Conservation (phyloP, 2,113 vertebrate genomes). For the Hemiprocne comata region DNA sequence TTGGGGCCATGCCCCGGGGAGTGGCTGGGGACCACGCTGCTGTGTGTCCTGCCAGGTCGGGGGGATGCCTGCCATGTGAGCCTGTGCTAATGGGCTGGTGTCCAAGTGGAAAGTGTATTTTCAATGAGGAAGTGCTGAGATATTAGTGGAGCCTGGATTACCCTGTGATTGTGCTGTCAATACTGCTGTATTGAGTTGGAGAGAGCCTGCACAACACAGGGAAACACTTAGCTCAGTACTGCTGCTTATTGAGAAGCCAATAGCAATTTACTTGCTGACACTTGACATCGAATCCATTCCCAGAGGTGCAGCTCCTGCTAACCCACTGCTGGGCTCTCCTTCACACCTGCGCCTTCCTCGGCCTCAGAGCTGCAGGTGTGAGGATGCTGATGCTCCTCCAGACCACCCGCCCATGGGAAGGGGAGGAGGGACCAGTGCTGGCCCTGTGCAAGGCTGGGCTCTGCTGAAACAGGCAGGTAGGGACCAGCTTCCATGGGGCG, state of each 20-base stretch:
- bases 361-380: not conserved
- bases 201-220: constrained; percentile 85
- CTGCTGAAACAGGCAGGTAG: not conserved
- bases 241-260: constrained; percentile 99
- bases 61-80: not conserved
- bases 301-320: constrained; percentile 69
- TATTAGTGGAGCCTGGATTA: constrained; percentile 85
- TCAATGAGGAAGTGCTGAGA: constrained; percentile 78
- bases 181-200: constrained; percentile 91
- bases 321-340: not conserved
- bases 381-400: accelerated
- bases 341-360: not conserved
- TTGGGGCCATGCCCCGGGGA: not conserved
- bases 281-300: constrained; percentile 80
- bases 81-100: constrained; percentile 67
- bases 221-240: constrained; percentile 86
- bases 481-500: accelerated
- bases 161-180: constrained; percentile 97
- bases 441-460: not conserved
- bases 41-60: not conserved
- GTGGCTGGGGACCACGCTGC: not conserved
- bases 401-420: accelerated
- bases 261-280: constrained; percentile 97
- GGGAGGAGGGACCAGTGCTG: not conserved
- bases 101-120: constrained; percentile 77